Percentiles rank a stretch among this genome's conserved stretches.
phyloP scores from a whole-genome alignment of 2,888 invertebrate genomes.

The Tineola bisselliella region DNA sequence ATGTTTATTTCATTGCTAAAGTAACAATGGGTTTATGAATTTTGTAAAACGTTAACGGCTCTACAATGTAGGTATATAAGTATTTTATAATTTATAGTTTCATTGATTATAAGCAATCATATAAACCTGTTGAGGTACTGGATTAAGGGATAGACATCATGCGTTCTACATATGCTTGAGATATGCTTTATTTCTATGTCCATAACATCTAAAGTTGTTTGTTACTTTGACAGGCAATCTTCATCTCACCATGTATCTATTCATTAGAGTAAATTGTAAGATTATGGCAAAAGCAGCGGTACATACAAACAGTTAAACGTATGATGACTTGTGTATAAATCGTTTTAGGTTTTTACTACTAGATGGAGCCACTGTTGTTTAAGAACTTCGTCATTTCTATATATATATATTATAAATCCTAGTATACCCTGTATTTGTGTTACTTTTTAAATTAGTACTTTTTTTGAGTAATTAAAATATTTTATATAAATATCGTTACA shows the following conservation, averaged over 20 bases:
- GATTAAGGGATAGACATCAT: neutral
- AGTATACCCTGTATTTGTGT: too few species aligned
- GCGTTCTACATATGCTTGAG: neutral
- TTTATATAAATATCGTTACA: too few species aligned
- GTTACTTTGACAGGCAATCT: neutral
- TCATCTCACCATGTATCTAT: neutral
- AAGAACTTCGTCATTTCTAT: too few species aligned
- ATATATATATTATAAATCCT: too few species aligned
- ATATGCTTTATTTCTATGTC: neutral
- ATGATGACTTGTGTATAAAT: neutral
- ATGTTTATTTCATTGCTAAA: too few species aligned
- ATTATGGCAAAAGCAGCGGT: slow-evolving; percentile 10
- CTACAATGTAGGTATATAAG: neutral
- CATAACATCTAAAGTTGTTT: neutral
- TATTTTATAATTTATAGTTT: neutral
- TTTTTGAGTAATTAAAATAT: too few species aligned
- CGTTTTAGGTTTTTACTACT: too few species aligned
- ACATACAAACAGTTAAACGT: neutral
- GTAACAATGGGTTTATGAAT: neutral
- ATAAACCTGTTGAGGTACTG: neutral
- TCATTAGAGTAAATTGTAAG: slow-evolving; percentile 6
- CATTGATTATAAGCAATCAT: neutral
- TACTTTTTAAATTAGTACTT: too few species aligned
- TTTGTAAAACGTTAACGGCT: neutral
- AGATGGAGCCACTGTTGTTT: too few species aligned